phyloP scores from a whole-genome alignment of 2,888 invertebrate species.

The Tolmerus cingulatus region DNA sequence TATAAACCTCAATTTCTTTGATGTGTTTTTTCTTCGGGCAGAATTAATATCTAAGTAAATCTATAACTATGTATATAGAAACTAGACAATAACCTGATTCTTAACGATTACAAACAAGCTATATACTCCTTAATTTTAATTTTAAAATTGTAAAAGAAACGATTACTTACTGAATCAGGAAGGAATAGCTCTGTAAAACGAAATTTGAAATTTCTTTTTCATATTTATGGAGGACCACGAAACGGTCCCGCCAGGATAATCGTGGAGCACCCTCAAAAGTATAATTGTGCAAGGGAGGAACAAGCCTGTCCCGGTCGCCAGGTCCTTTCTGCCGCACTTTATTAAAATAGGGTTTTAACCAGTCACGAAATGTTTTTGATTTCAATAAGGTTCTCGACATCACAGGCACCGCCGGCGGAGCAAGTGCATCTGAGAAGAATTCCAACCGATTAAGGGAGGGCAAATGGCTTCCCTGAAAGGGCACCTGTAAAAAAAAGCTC shows the following conservation, averaged over 20 bases:
- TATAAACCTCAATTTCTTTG: too few species aligned
- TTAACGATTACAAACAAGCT: neutral
- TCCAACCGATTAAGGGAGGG: neutral
- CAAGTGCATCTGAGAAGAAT: neutral
- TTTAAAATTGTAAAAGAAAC: neutral
- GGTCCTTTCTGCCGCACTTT: neutral
- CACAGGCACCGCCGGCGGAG: neutral
- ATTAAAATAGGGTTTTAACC: neutral
- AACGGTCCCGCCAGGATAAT: neutral
- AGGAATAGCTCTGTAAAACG: neutral
- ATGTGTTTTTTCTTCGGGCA: too few species aligned
- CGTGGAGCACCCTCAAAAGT: neutral
- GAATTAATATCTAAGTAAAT: too few species aligned
- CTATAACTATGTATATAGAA: too few species aligned
- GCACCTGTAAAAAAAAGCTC: neutral
- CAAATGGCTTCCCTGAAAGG: neutral
- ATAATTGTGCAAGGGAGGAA: neutral
- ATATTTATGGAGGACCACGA: neutral
- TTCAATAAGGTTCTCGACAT: neutral
- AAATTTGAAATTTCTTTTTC: neutral
- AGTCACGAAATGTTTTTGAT: slow-evolving; percentile 6
- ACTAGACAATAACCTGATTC: too few species aligned
- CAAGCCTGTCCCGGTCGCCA: neutral
- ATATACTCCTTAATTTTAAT: neutral
- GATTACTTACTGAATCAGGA: neutral